Conservation (phyloP, 2,888 invertebrate species). For the Polyploca ridens region DNA sequence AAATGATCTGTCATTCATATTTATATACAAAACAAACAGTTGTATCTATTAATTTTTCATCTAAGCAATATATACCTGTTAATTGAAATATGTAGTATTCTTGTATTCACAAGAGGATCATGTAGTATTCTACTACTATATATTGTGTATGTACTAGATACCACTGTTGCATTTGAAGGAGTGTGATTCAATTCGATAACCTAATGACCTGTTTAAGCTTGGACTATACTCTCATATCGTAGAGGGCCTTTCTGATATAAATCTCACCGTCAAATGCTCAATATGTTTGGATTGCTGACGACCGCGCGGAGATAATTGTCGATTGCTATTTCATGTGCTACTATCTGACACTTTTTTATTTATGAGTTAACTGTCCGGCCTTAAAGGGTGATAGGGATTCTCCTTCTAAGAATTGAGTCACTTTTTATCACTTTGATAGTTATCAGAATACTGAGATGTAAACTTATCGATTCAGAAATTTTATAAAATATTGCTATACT, state of each 20-base stretch:
- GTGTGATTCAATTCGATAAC: conserved; percentile 42
- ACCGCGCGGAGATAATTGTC: conserved; percentile 66
- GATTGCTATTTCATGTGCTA: conserved; percentile 77
- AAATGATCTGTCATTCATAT: background rate
- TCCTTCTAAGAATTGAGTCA: conserved; percentile 9
- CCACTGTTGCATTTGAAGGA: conserved; percentile 27
- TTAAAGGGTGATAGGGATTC: conserved; percentile 27
- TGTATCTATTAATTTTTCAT: background rate
- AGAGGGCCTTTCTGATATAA: conserved; percentile 51
- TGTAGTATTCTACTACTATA: background rate
- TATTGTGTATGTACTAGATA: background rate
- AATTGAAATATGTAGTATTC: too few species aligned
- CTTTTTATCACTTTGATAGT: background rate
- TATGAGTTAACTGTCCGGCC: conserved; percentile 50
- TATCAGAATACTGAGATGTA: background rate
- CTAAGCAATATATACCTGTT: too few species aligned
- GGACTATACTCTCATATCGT: conserved; percentile 30
- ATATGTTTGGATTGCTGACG: conserved; percentile 46
- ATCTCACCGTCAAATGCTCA: conserved; percentile 51
- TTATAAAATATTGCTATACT: background rate
- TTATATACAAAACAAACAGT: background rate
- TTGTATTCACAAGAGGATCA: too few species aligned
- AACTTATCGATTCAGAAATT: background rate
- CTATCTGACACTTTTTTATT: conserved; percentile 66
- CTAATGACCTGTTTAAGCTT: conserved; percentile 45